Conservation (phyloP, 2,888 invertebrate genomes). For the Lymantria dispar region DNA sequence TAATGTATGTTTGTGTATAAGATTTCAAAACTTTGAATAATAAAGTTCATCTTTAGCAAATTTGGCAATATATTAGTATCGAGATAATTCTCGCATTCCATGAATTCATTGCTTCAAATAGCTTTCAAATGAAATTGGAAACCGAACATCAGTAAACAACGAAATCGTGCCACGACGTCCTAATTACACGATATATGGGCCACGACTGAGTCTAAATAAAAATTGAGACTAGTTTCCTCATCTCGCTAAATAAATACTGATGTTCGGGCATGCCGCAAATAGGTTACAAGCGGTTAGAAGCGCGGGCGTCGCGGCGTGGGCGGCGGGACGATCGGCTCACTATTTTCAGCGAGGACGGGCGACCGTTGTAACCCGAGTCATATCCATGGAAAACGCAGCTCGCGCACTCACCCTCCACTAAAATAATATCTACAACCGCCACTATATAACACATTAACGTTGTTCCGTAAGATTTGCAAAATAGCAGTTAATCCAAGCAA, state of each 20-base stretch:
- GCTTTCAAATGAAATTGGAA: constrained; percentile 35
- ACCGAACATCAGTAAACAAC: constrained; percentile 35
- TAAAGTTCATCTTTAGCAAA: too few relatives aligned
- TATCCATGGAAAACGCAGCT: constrained; percentile 42
- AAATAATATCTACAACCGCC: constrained; percentile 23
- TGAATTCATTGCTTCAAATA: background rate
- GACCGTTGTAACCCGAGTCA: constrained; percentile 77
- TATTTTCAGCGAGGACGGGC: constrained; percentile 80
- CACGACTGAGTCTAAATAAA: constrained; percentile 71
- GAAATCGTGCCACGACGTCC: constrained; percentile 41
- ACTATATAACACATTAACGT: constrained; percentile 27
- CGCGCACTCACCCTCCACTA: constrained; percentile 32
- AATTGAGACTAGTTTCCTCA: constrained; percentile 73
- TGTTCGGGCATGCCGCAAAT: constrained; percentile 75
- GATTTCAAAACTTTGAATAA: too few relatives aligned
- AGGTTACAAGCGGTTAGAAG: constrained; percentile 58
- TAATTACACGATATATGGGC: constrained; percentile 69
- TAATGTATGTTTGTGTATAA: too few relatives aligned
- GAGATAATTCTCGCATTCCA: background rate
- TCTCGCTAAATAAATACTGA: constrained; percentile 78
- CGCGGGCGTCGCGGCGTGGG: constrained; percentile 42
- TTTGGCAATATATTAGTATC: too few relatives aligned
- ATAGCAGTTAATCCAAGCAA: constrained; percentile 22
- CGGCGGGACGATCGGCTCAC: constrained; percentile 48
- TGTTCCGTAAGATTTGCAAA: constrained; percentile 23